Evolutionary conservation across 2,797 vertebrate species (phyloP), one percentile per base, ranked within the genome.

Genomic region (Hephaestus fuliginosus): DNA sequence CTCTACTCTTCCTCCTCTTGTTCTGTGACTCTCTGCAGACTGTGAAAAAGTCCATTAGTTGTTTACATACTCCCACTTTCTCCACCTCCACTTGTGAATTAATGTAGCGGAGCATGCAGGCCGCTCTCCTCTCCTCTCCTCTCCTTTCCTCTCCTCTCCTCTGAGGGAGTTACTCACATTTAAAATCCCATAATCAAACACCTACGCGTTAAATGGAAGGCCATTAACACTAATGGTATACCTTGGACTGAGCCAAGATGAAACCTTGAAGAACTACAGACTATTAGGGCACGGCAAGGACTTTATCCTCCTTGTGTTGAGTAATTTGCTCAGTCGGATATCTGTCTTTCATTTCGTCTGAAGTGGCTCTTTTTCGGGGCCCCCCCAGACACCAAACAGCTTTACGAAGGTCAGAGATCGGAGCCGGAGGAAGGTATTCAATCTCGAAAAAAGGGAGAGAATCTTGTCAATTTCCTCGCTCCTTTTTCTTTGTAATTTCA

Each of bases 141-240:
- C 7, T 39, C 36, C 30, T 39, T 7, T 39, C 36, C 64, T 44
- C 13, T 25, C 36, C 22, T 74, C 67, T 66, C 28, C 80, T 83
- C 52, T 9, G 11, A 76, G 71, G 81, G 72, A 81, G 66, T 83
- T 80, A 80, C 65, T 88, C 85, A 86, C 90, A 91, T 91, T 93
- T 88, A 89, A 91, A 87, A 89, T 86, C 88, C 84, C 84, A 86
- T 89, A 93, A 94, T 93, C 91, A 92, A 91, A 94, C 92, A 90
- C 91, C 90, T 85, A 70, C 70, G 52, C 73, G 1, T 78, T 91
- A 87, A 92, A 89, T 89, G 87, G 91, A 85, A 90, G 78, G 62
- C 73, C 85, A 91, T 94, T 93, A 93, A 58, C 22, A 10, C 83
- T 94, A 92, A 93, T 90, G 88, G 90, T 78, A 69, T 84, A 81